Percentiles rank a stretch among this genome's conserved stretches.
These are phyloP conservation scores for Allacma fusca DNA, from an alignment of 2,888 invertebrate species.

Conservation along the genomic window DNA sequence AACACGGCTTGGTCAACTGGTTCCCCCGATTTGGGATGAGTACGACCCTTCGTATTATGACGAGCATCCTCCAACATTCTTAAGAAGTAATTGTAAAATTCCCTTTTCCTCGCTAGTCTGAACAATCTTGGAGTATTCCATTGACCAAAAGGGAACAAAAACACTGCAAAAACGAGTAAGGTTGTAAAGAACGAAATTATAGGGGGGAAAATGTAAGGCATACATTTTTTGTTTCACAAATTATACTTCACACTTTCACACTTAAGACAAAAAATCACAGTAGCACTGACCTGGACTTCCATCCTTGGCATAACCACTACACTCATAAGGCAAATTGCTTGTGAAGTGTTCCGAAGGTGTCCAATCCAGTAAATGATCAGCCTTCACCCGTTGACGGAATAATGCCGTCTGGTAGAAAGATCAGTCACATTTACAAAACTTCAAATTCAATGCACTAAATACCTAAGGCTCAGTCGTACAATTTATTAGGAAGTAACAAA, in stretches of 20 bases:
- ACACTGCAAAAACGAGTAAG: background rate
- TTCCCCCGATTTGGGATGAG: background rate
- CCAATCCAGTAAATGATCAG: constrained; percentile 31
- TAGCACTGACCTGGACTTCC: constrained; percentile 40
- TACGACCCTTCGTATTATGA: background rate
- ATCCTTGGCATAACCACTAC: constrained; percentile 20
- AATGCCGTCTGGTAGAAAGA: constrained; percentile 10
- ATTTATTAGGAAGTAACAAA: background rate
- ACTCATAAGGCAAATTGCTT: constrained; percentile 34
- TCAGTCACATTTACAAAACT: background rate
- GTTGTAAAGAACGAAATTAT: background rate
- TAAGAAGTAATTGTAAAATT: constrained; percentile 25
- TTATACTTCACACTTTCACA: too few relatives aligned
- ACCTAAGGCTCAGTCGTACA: too few relatives aligned
- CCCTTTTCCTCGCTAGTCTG: background rate
- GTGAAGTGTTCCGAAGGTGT: constrained; percentile 11
- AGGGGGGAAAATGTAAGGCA: background rate
- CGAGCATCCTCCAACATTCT: constrained; percentile 35
- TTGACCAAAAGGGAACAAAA: constrained; percentile 20
- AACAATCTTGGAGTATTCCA: constrained; percentile 29
- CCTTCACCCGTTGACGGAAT: constrained; percentile 15
- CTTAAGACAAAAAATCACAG: too few relatives aligned
- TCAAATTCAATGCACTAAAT: too few relatives aligned
- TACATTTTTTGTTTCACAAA: background rate
- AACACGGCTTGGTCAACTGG: constrained; percentile 31